A percentile compares a stretch with the other conserved stretches of the same genome.
These are phyloP conservation scores for Lytechinus variegatus DNA, from an alignment of 35 echinoderm and acorn worm species.

Conservation along the genomic window DNA sequence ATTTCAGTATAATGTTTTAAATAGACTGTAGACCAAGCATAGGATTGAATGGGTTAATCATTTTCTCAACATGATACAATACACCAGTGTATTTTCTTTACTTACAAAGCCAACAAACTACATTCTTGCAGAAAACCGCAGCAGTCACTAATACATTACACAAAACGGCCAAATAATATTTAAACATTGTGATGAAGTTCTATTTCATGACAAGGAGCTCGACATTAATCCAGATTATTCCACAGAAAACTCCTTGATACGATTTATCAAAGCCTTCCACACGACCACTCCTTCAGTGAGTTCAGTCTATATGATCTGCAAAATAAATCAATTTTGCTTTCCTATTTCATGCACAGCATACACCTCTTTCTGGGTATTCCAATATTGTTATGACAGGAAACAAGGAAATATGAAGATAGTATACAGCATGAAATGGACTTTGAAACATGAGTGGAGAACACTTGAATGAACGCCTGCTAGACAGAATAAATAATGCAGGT, in stretches of 20 bases:
- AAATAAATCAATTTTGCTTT: not conserved
- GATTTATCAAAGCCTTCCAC: not conserved
- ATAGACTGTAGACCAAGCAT: too few relatives aligned
- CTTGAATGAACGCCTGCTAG: not conserved
- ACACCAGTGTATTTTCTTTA: not conserved
- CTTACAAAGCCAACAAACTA: conserved; percentile 35
- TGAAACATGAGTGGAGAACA: not conserved
- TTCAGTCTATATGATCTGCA: not conserved
- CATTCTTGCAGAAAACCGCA: not conserved
- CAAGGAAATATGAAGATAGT: not conserved
- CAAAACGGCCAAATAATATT: not conserved
- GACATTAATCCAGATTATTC: not conserved
- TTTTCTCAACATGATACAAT: conserved; percentile 8
- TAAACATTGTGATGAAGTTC: not conserved
- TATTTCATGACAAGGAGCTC: not conserved
- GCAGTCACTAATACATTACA: not conserved
- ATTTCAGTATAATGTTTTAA: too few relatives aligned
- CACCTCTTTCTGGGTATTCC: not conserved
- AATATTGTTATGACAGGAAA: not conserved
- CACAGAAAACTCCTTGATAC: not conserved
- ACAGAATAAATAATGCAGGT: not conserved
- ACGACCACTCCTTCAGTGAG: not conserved
- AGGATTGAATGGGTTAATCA: too few relatives aligned
- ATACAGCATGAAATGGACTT: not conserved
- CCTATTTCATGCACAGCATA: not conserved